These are phyloP conservation scores for Equus quagga DNA, from an alignment of 2,113 vertebrate genomes.

Conservation along the genomic window DNA sequence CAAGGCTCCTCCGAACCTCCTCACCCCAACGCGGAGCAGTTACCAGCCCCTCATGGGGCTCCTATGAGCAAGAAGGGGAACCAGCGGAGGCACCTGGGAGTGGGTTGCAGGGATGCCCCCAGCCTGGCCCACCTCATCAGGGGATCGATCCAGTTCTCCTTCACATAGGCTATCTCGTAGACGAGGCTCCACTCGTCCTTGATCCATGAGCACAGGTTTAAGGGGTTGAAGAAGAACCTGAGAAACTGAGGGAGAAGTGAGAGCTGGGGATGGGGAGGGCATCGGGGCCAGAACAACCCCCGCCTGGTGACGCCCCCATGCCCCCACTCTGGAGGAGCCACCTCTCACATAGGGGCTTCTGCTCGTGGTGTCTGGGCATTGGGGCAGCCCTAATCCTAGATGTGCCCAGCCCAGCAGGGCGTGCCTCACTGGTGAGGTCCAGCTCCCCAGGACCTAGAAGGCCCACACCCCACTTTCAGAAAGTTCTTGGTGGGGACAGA, in stretches of 20 bases:
- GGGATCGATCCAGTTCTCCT: constrained; percentile 90
- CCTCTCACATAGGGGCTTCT: not conserved
- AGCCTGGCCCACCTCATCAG: constrained; percentile 75
- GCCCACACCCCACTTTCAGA: not conserved
- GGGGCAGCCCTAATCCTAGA: not conserved
- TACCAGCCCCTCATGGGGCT: not conserved
- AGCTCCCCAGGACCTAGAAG: not conserved
- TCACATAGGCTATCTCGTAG: constrained; percentile 90
- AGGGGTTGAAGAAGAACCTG: constrained; percentile 92
- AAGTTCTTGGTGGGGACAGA: not conserved
- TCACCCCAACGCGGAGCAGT: not conserved
- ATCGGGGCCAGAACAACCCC: not conserved
- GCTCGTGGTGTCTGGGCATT: not conserved
- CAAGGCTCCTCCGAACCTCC: not conserved
- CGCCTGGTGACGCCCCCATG: rapidly evolving
- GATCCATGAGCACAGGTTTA: constrained; percentile 92
- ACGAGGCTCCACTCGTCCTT: constrained; percentile 93
- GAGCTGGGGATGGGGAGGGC: not conserved
- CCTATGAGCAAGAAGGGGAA: not conserved
- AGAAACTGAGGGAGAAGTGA: constrained; percentile 90
- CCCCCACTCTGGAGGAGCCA: not conserved
- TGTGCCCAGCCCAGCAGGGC: not conserved
- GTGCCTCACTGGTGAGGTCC: not conserved
- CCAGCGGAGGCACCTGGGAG: rapidly evolving
- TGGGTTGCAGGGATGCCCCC: too few relatives aligned